Evolutionary conservation across 2,888 invertebrate species (phyloP), one percentile per base, ranked within the genome.

Genomic region (Saturnia pavonia): DNA sequence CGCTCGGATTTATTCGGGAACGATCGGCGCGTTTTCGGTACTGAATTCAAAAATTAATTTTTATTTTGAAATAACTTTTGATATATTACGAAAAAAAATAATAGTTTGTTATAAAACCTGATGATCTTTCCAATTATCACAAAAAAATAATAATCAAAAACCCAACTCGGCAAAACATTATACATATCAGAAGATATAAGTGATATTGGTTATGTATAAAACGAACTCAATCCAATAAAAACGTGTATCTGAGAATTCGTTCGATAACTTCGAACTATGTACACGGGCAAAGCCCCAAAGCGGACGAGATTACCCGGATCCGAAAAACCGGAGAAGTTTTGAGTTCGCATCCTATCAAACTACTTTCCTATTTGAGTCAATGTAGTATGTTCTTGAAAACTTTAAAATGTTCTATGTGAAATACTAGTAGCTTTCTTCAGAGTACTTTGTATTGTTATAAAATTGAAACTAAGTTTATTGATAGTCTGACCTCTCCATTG

Each of bases 311-410:
- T 81, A 80, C 77, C 75, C 78, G 75, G 79, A 82, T 73, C 74
- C 75, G 71, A 77, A 79, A 69, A 78, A 76, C 77, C 73, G 74
- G 77, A 70, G 66, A 80, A 84, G 82, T 81, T 80, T 74, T 70
- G 74, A 81, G 80, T 82, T 84, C 74, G 77, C 77, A 76, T 82
- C 78, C 78, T 78, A 82, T 79, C 77, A 74, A 78, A 76, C 74
- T 80, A 79, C 80, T 81, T 80, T 77, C 34, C 74, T 73, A 71
- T 69, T 72, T 76, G 72, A 78, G 80, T 75, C 76, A 76, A 77
- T 80, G 80, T 78, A 54, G 22, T 54, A 81, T 80, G 77, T 81
- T 78, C 80, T 77, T 70, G 73, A 45, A 67, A 68, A 69, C 63
- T 71, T 71, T 69, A 65, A 65, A 69, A 71, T 51, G 65, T 63